Evolutionary conservation across 2,888 invertebrate species (phyloP), one percentile per base, ranked within the genome.

Genomic region (Hypomecis atomaria): DNA sequence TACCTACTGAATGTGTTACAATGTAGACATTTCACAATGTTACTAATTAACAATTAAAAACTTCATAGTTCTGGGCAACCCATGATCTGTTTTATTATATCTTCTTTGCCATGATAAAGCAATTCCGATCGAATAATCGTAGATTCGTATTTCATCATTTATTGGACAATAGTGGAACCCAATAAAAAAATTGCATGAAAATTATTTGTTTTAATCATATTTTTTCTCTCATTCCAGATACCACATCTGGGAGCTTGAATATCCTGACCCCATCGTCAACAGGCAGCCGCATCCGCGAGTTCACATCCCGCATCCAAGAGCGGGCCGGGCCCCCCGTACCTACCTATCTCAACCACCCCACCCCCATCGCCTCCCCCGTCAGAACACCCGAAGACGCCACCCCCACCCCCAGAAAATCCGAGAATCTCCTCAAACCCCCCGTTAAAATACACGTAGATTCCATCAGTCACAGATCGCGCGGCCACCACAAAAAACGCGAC

Each of bases 221-320:
- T 13, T 78, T 74, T 37, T 38, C 45, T 44, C 62, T 58, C 45
- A 65, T 88, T 89, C 0, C 88, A 93, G 93, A 93, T 88, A 93
- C 93, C 78, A 95, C 94, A 74, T 95, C 95, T 57, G 94, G 94
- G 77, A 95, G 95, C 72, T 81, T 94, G 75, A 95, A 94, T 82
- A 92, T 94, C 76, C 88, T 94, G 59, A 94, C 95, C 48, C 95
- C 95, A 11, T 93, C 94, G 9, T 95, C 94, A 0, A 94, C 94
- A 6, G 94, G 94, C 60, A 93, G 94, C 62, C 85, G 92, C 45
- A 89, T 92, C 68, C 76, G 88, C 44, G 95, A 94, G 75, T 95
- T 95, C 81, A 94, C 94, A 34, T 93, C 94, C 36, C 92, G 94
- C 45, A 92, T 94, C 55, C 93, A 94, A 65, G 94, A 94, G 74